These are phyloP conservation scores for Phyllostomus hastatus DNA, from an alignment of 2,113 vertebrate species.

Conservation along the genomic window DNA sequence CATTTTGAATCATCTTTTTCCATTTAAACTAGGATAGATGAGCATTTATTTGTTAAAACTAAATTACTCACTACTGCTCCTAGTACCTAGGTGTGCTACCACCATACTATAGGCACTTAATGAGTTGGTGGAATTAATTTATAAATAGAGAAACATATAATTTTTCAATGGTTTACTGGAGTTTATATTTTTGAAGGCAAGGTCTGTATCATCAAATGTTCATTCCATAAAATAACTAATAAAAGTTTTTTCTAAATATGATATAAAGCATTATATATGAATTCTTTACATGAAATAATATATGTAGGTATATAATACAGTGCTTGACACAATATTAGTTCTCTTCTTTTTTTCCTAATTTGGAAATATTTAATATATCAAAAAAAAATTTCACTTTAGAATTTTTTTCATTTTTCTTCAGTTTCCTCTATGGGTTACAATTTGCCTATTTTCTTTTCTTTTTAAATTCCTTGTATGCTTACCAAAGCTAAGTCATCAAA, in stretches of 20 bases:
- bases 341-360: background rate
- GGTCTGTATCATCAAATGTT: background rate
- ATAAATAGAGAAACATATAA: background rate
- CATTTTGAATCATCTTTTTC: background rate
- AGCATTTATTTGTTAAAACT: background rate
- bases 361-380: conserved; percentile 29
- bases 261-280: background rate
- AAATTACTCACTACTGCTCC: background rate
- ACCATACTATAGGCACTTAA: background rate
- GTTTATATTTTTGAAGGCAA: background rate
- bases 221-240: background rate
- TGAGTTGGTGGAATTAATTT: background rate
- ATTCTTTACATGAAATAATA: background rate
- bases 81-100: background rate
- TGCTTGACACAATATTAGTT: conserved; percentile 3
- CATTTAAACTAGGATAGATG: background rate
- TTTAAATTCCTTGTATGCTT: conserved; percentile 48
- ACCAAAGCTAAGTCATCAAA: conserved; percentile 58
- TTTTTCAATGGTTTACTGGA: background rate
- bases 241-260: background rate
- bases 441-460: conserved; percentile 45
- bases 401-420: conserved; percentile 46
- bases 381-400: background rate
- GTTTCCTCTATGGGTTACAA: conserved; percentile 3
- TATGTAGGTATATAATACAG: background rate